Evolutionary conservation across 2,888 invertebrate species (phyloP).

Genomic region (Lasius platythorax): DNA sequence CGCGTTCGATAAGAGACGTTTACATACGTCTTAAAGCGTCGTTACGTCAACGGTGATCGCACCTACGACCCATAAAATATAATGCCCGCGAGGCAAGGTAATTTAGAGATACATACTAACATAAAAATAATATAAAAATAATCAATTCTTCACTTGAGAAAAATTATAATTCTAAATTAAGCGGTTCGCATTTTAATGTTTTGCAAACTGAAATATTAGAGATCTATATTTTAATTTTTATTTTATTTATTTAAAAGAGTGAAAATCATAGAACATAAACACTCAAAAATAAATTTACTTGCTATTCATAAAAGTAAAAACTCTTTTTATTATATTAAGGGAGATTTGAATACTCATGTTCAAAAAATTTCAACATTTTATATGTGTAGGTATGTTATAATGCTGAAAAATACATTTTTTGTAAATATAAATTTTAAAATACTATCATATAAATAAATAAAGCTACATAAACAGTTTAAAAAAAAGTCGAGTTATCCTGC

Average conservation of each 20-base stretch:
- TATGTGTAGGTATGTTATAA: no score
- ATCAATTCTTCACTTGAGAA: not conserved
- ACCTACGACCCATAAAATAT: constrained; percentile 60
- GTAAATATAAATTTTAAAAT: not conserved
- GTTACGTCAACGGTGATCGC: constrained; percentile 69
- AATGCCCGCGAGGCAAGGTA: constrained; percentile 49
- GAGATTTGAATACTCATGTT: not conserved
- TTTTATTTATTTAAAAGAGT: not conserved
- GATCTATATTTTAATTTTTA: not conserved
- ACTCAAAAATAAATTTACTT: not conserved
- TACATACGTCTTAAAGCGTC: constrained; percentile 74
- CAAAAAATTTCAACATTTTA: no score
- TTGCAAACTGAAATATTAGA: not conserved
- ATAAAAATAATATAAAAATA: not conserved
- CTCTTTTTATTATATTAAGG: not conserved
- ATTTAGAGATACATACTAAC: not conserved
- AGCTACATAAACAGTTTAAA: not conserved
- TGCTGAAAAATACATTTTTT: not conserved
- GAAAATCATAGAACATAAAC: not conserved
- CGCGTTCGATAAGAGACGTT: constrained; percentile 74
- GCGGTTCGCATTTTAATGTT: not conserved
- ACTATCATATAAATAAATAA: not conserved
- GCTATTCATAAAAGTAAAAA: not conserved
- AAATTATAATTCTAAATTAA: not conserved
- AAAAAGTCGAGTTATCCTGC: not conserved